Evolutionary conservation across 2,797 vertebrate genomes (phyloP), one percentile per base, ranked within the genome.

Genomic region (Lycodopsis pacificus): DNA sequence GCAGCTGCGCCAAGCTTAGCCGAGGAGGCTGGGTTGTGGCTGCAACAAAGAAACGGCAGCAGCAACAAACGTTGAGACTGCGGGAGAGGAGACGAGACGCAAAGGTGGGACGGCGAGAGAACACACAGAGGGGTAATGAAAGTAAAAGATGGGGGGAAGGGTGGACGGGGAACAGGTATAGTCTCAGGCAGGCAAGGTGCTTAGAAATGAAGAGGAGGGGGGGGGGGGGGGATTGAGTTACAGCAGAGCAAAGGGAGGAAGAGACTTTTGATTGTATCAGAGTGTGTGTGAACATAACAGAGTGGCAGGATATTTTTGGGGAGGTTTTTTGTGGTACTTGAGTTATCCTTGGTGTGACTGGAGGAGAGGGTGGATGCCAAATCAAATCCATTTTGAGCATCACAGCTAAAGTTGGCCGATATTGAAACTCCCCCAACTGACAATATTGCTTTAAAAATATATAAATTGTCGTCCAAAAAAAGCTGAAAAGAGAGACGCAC

Each of bases 1-100:
- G 83, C 82, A 88, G 91, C 89, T 87, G 87, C 80, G 30, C 53
- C 48, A 32, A 53, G 80, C 79, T 61, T n/a, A 78, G 86, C 88
- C 46, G 67, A 84, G 81, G 65, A 87, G 73, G 74, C 70, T 77
- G 40, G 82, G 82, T n/a, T 86, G 81, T 40, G 73, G 83, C 58
- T 73, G 73, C 36, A 57, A 67, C 34, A 73, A 64, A 58, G 58
- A 44, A 72, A 38, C 53, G 20, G 58, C 67, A 53, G 66, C 64
- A 30, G 62, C 42, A 75, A 69, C 76, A 83, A 85, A 82, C 27
- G 49, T 17, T 15, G 7, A 27, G 76, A 30, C 13, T 77, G 74
- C 56, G 6, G 48, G 76, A 80, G 61, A 81, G 64, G 75, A 82
- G 66, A 58, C 69, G 63, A 65, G 81, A 80, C 71, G 67, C 58